phyloP scores from a whole-genome alignment of 2,797 vertebrate species.

The Acrossocheilus wenchowensis region DNA sequence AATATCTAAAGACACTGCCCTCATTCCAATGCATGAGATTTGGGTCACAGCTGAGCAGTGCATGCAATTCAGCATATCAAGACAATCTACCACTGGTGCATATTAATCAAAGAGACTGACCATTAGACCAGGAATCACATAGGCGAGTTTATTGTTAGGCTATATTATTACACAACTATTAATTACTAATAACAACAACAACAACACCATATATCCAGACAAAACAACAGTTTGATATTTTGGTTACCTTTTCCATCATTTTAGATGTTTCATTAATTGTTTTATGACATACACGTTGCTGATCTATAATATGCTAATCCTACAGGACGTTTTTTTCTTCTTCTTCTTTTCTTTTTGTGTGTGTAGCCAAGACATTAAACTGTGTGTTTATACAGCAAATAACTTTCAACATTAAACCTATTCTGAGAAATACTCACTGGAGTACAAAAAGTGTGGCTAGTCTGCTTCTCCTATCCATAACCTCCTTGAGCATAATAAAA shows the following conservation, averaged over 20 bases:
- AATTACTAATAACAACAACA: background rate
- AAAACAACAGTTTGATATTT: background rate
- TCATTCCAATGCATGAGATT: conserved; percentile 67
- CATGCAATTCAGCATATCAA: conserved; percentile 58
- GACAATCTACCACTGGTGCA: conserved; percentile 24
- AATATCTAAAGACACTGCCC: conserved; percentile 63
- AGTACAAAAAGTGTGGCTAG: background rate
- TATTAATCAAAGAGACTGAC: conserved; percentile 55
- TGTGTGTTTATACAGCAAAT: background rate
- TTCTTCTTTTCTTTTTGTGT: background rate
- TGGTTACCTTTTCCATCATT: background rate
- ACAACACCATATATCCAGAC: background rate
- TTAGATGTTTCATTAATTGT: background rate
- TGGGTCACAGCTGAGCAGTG: conserved; percentile 45
- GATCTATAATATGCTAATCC: too few relatives aligned
- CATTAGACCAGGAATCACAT: background rate
- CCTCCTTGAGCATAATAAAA: background rate
- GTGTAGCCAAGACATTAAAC: background rate
- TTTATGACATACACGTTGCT: too few relatives aligned
- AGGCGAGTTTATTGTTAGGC: background rate
- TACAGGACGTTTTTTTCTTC: too few relatives aligned
- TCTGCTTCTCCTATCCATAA: background rate
- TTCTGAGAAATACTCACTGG: background rate
- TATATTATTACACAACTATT: background rate
- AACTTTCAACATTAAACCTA: background rate